Evolutionary conservation across 2,888 invertebrate species (phyloP).

Genomic region (Pheosia gnoma): DNA sequence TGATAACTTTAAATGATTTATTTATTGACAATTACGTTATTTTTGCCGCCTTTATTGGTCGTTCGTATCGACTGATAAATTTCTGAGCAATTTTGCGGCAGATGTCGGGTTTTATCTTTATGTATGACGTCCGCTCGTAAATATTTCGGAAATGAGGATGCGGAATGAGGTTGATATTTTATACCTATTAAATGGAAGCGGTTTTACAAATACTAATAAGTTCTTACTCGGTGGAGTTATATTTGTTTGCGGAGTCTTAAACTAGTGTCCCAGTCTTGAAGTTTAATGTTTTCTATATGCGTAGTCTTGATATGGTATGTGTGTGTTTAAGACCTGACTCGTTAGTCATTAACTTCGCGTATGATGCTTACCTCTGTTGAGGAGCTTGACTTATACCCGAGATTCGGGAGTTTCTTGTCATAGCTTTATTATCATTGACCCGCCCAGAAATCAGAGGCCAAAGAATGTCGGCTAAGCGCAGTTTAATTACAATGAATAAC

Average conservation of each 20-base stretch:
- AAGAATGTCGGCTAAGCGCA: not conserved
- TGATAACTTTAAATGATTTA: conserved; percentile 55
- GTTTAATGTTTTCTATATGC: no score
- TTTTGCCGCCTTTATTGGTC: not conserved
- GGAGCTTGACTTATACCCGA: no score
- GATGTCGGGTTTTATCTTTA: conserved; percentile 6
- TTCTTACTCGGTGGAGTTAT: no score
- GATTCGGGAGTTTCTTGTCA: no score
- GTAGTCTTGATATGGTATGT: no score
- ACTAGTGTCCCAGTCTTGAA: no score
- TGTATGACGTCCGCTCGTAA: conserved; percentile 1
- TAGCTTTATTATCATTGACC: not conserved
- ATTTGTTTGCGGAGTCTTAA: no score
- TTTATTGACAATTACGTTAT: conserved; percentile 23
- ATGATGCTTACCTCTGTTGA: no score
- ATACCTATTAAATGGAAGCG: not conserved
- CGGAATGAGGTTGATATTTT: not conserved
- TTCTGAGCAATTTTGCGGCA: conserved; percentile 3
- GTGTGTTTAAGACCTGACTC: no score
- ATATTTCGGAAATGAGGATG: conserved; percentile 1
- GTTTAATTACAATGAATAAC: not conserved
- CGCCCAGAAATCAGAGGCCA: not conserved
- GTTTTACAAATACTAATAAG: not conserved
- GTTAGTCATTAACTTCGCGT: no score
- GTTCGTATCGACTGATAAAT: not conserved